These are phyloP conservation scores for Ctenochaetus hawaiiensis DNA, from an alignment of 2,797 vertebrate genomes.

Conservation along the genomic window DNA sequence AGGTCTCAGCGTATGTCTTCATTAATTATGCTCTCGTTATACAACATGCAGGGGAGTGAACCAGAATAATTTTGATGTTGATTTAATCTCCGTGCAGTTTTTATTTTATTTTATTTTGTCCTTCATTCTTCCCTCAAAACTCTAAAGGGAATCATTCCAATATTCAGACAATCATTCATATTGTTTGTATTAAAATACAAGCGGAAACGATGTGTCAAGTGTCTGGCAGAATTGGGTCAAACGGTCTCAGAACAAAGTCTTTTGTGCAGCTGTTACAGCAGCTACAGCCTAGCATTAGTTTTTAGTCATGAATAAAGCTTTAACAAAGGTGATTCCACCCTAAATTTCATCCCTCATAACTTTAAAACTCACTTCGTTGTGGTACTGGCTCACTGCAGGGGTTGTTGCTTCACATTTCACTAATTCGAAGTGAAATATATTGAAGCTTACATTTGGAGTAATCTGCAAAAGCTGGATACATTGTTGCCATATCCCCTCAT, in stretches of 20 bases:
- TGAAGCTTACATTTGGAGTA: too few relatives aligned
- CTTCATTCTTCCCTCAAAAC: not conserved
- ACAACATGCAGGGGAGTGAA: slow-evolving; percentile 46
- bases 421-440: too few relatives aligned
- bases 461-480: too few relatives aligned
- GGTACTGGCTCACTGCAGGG: too few relatives aligned
- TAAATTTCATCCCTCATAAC: too few relatives aligned
- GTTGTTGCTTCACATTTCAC: too few relatives aligned
- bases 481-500: too few relatives aligned
- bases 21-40: slow-evolving; percentile 62
- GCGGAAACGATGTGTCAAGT: slow-evolving; percentile 12
- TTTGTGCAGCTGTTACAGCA: not conserved
- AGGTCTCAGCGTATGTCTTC: slow-evolving; percentile 50
- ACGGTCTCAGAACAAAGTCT: slow-evolving; percentile 15
- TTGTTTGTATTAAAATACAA: slow-evolving; percentile 5
- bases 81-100: not conserved
- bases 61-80: slow-evolving; percentile 33
- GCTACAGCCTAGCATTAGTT: not conserved
- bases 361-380: too few relatives aligned
- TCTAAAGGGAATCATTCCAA: not conserved
- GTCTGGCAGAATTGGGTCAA: slow-evolving; percentile 48
- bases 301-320: too few relatives aligned
- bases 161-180: slow-evolving; percentile 13
- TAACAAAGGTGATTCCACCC: too few relatives aligned
- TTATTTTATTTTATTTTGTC: not conserved